Evolutionary conservation across 2,113 vertebrate species (phyloP), one percentile per base, ranked within the genome.

Genomic region (Vimba vimba): DNA sequence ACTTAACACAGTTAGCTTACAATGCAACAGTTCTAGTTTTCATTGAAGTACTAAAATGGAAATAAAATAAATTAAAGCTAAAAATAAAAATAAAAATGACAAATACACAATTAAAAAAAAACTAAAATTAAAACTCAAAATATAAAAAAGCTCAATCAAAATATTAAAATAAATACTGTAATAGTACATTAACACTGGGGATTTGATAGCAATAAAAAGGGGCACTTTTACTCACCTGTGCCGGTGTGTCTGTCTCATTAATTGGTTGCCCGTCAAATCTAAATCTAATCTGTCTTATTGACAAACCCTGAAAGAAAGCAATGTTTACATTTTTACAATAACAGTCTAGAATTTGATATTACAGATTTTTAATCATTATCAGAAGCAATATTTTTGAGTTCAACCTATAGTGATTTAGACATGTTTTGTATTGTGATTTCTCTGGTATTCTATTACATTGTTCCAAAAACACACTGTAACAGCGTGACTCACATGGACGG

Each of bases 221-320:
- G 47, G 2, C 13, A 15, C 21, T 33, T 64, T 52, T 1, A 23
- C 87, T 87, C 86, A 96, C 95, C 94, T 96, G 95, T 92, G 95
- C 94, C 47, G 95, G 95, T 78, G 95, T 96, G 82, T 96, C 95
- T 66, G 94, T 95, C 91, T 96, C 95, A 79, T 96, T 96, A 89
- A 96, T 96, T 4, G 95, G 95, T 89, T 96, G 95, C 33, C 95
- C 95, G 82, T 96, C 95, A 85, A 96, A 96, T 93, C 95, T 94
- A 94, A 96, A 96, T 90, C 95, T 93, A 92, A 96, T 96, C 93
- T 96, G 95, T 93, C 95, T 94, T 94, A 96, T 95, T 90, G 94
- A 94, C 88, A 96, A 94, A 77, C 95, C 95, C 95, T 96, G 90
- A 17, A 87, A 87, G 6, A 86, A 25, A 86, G 4, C 39, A 87